Evolutionary conservation across 35 echinoderm and acorn worm genomes (phyloP).

Genomic region (Acanthaster planci): DNA sequence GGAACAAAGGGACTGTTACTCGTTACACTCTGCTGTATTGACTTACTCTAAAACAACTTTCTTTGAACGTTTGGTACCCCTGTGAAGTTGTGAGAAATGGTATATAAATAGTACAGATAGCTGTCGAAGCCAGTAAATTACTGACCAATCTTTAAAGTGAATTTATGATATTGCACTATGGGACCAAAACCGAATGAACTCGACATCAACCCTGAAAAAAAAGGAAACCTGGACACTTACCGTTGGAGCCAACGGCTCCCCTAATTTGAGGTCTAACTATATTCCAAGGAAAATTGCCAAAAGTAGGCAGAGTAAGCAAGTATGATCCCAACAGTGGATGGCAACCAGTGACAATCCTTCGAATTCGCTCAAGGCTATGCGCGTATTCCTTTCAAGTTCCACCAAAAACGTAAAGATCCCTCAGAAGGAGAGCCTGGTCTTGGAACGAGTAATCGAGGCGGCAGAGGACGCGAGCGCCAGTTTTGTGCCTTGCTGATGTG

Average conservation of each 20-base stretch:
- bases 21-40: no score
- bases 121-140: no score
- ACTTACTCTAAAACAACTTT: no score
- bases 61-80: no score
- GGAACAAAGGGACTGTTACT: no score
- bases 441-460: not conserved
- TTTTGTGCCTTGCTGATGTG: not conserved
- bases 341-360: not conserved
- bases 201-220: not conserved
- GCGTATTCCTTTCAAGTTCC: constrained; percentile 6
- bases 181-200: no score
- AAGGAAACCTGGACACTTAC: not conserved
- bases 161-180: no score
- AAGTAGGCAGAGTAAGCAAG: not conserved
- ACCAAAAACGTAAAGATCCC: constrained; percentile 4
- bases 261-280: not conserved
- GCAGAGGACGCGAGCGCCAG: not conserved
- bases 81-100: no score
- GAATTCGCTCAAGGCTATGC: not conserved
- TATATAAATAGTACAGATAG: no score
- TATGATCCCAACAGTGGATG: not conserved
- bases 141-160: no score
- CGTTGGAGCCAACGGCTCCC: constrained; percentile 5
- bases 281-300: not conserved
- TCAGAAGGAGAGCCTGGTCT: not conserved